Percentiles rank a stretch among this genome's conserved stretches.
Evolutionary conservation across 1,140 invertebrate genomes (phyloP).

Genomic region (Drosophila bocqueti): DNA sequence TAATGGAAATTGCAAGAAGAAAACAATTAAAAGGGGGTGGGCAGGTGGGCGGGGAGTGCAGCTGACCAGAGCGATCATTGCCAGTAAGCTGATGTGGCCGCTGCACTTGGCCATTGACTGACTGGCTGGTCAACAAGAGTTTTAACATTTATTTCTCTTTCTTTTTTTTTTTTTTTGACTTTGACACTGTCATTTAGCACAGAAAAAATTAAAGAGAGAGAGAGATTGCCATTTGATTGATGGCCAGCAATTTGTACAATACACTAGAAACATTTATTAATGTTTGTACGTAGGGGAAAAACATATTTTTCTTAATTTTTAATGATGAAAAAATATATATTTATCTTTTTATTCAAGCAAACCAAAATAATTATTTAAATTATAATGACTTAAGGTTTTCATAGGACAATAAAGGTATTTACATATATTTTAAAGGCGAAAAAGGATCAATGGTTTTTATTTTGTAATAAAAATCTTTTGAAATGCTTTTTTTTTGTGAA

Average conservation of each 20-base stretch:
- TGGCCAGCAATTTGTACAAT: slow-evolving; percentile 53
- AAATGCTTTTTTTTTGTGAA: neutral
- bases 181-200: slow-evolving; percentile 56
- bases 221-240: slow-evolving; percentile 57
- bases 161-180: slow-evolving; percentile 49
- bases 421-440: too few species aligned
- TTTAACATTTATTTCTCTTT: slow-evolving; percentile 1
- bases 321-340: neutral
- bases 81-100: slow-evolving; percentile 37
- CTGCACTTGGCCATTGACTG: slow-evolving; percentile 64
- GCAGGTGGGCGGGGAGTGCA: slow-evolving; percentile 34
- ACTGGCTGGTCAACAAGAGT: slow-evolving; percentile 21
- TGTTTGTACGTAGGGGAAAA: neutral
- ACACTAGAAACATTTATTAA: slow-evolving; percentile 14
- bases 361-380: too few species aligned
- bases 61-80: slow-evolving; percentile 69
- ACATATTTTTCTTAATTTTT: neutral
- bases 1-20: slow-evolving; percentile 61
- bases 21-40: slow-evolving; percentile 51
- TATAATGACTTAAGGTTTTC: too few species aligned
- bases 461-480: neutral
- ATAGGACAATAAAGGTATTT: too few species aligned
- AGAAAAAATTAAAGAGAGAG: slow-evolving; percentile 2
- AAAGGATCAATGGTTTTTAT: neutral
- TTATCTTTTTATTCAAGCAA: neutral